phyloP scores from a whole-genome alignment of 1,140 invertebrate genomes.

The Leptonema lineaticorne region DNA sequence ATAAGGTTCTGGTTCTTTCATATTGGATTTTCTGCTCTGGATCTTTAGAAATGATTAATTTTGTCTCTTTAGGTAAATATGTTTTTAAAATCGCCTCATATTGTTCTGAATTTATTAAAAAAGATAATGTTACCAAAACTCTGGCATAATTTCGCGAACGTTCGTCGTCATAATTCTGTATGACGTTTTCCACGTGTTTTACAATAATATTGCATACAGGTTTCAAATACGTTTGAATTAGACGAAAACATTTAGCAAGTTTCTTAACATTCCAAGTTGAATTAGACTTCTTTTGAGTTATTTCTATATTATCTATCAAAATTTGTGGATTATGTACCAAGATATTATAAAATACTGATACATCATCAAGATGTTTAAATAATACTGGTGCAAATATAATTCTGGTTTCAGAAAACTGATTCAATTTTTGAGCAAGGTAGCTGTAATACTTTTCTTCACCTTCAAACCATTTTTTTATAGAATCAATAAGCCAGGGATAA shows the following conservation, averaged over 20 bases:
- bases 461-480: slow-evolving; percentile 15
- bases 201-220: slow-evolving; percentile 19
- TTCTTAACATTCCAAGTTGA: slow-evolving; percentile 1
- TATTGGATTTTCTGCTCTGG: slow-evolving; percentile 5
- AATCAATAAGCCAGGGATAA: slow-evolving; percentile 25
- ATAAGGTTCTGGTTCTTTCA: slow-evolving; percentile 14
- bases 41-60: slow-evolving; percentile 10
- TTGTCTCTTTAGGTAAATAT: slow-evolving; percentile 21
- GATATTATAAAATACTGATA: too few relatives aligned
- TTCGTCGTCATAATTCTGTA: background rate
- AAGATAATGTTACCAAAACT: slow-evolving; percentile 1
- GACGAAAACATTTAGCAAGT: slow-evolving; percentile 8
- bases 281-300: too few relatives aligned
- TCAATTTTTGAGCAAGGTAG: background rate
- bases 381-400: slow-evolving; percentile 28
- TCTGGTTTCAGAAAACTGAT: slow-evolving; percentile 15
- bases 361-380: slow-evolving; percentile 26
- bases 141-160: background rate
- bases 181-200: background rate
- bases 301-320: too few relatives aligned
- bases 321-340: slow-evolving; percentile 22
- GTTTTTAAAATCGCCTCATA: slow-evolving; percentile 20
- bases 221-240: slow-evolving; percentile 28
- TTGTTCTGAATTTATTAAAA: slow-evolving; percentile 20
- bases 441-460: background rate